A percentile compares a stretch with the other conserved stretches of the same genome.
These are phyloP conservation scores for Candidula unifasciata DNA, from an alignment of 2,888 invertebrate genomes.

Conservation along the genomic window DNA sequence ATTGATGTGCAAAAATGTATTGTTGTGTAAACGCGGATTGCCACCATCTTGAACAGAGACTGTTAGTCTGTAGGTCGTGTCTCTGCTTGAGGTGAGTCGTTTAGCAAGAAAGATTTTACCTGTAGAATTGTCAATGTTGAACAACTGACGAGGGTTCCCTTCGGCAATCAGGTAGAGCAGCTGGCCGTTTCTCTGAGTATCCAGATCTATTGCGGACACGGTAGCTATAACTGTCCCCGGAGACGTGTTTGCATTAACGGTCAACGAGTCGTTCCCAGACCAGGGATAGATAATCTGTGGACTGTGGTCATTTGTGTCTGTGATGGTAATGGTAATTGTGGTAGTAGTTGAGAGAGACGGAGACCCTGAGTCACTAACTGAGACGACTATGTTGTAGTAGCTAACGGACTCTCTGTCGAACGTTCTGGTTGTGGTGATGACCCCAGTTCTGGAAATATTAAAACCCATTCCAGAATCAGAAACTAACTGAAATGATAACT, in stretches of 20 bases:
- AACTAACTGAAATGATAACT: constrained; percentile 40
- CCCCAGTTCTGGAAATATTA: constrained; percentile 50
- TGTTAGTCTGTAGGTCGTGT: constrained; percentile 56
- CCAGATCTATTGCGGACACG: constrained; percentile 17
- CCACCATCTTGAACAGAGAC: constrained; percentile 60
- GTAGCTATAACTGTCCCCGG: constrained; percentile 40
- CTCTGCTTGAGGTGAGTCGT: constrained; percentile 54
- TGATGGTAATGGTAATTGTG: constrained; percentile 38
- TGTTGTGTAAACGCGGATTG: constrained; percentile 55
- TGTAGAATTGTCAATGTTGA: constrained; percentile 60
- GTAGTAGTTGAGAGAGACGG: constrained; percentile 46
- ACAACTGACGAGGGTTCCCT: constrained; percentile 45
- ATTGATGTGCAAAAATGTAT: constrained; percentile 57
- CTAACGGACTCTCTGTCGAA: constrained; percentile 60
- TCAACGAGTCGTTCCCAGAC: constrained; percentile 33
- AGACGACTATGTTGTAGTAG: constrained; percentile 52
- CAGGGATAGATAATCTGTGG: constrained; percentile 30
- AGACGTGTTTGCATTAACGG: constrained; percentile 31
- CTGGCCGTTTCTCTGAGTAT: constrained; percentile 38
- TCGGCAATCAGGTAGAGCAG: constrained; percentile 49
- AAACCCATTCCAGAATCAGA: constrained; percentile 42
- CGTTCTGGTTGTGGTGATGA: constrained; percentile 48
- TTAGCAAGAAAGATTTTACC: constrained; percentile 59
- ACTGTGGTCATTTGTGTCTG: constrained; percentile 40
- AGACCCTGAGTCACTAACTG: constrained; percentile 58